Percentiles rank a stretch among this genome's conserved stretches.
Evolutionary conservation across 2,888 invertebrate genomes (phyloP).

Genomic region (Apamea crenata): DNA sequence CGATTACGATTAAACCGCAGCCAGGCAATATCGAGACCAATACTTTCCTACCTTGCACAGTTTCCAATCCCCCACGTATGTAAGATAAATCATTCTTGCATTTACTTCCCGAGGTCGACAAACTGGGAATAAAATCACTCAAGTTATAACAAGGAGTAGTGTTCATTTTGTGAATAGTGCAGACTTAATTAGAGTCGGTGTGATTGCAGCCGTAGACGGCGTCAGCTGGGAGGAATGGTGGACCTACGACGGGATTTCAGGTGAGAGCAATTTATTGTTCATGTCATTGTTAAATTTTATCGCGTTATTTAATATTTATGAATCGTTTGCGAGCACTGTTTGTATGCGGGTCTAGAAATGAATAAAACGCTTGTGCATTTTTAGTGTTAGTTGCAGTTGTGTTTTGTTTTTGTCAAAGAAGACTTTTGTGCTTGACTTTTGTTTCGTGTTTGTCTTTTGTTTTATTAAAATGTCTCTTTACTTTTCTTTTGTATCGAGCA

Average conservation of each 20-base stretch:
- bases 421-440: neutral
- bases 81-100: constrained; percentile 48
- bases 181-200: constrained; percentile 87
- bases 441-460: constrained; percentile 3
- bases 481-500: too few relatives aligned
- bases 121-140: constrained; percentile 61
- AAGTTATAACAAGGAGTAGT: constrained; percentile 62
- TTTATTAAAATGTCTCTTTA: neutral
- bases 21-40: constrained; percentile 37
- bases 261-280: constrained; percentile 89
- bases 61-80: constrained; percentile 48
- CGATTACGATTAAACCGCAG: constrained; percentile 35
- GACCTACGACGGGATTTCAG: constrained; percentile 98
- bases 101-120: constrained; percentile 45
- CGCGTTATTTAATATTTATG: constrained; percentile 63
- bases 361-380: constrained; percentile 53
- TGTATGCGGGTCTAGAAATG: constrained; percentile 62
- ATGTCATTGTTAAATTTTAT: constrained; percentile 64
- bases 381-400: constrained; percentile 34
- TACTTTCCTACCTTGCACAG: constrained; percentile 36
- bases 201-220: constrained; percentile 93
- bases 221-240: constrained; percentile 99
- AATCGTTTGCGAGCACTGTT: constrained; percentile 60
- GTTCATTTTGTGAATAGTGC: constrained; percentile 80
- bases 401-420: constrained; percentile 26